Conservation (phyloP, 2,888 invertebrate species). For the Emmelina monodactyla region DNA sequence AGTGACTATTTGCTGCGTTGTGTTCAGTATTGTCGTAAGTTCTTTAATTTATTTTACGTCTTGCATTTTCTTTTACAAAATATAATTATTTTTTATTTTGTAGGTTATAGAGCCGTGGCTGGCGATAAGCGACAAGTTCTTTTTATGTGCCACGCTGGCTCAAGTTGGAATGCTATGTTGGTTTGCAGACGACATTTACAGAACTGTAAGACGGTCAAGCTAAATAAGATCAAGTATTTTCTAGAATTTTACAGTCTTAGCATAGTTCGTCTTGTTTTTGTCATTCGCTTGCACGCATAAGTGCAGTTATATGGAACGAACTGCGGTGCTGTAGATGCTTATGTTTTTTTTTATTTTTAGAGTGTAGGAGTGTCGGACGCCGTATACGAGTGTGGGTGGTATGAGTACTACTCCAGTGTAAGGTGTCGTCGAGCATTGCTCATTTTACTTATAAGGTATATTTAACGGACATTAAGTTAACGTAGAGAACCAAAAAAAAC, state of each 20-base stretch:
- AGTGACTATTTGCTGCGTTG: constrained; percentile 43
- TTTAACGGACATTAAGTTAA: too few species aligned
- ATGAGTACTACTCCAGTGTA: constrained; percentile 27
- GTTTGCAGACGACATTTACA: constrained; percentile 48
- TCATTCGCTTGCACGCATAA: too few species aligned
- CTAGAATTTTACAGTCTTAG: too few species aligned
- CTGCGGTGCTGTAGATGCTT: too few species aligned
- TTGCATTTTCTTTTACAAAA: too few species aligned
- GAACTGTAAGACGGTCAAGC: constrained; percentile 38
- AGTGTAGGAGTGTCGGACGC: constrained; percentile 40
- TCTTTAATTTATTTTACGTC: neutral
- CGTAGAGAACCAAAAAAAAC: too few species aligned
- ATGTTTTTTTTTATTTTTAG: too few species aligned
- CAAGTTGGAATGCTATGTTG: constrained; percentile 48
- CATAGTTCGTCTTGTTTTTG: too few species aligned
- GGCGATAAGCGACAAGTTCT: constrained; percentile 47
- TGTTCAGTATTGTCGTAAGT: constrained; percentile 43
- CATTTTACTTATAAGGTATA: constrained; percentile 38
- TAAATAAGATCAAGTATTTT: too few species aligned
- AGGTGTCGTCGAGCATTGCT: constrained; percentile 35
- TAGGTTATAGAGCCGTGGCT: constrained; percentile 43
- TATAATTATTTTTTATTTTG: too few species aligned
- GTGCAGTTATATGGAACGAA: too few species aligned
- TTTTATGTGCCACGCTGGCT: constrained; percentile 36
- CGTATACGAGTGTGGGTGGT: constrained; percentile 44